phyloP scores from a whole-genome alignment of 1,140 invertebrate genomes.

The Agrypnia vestita region DNA sequence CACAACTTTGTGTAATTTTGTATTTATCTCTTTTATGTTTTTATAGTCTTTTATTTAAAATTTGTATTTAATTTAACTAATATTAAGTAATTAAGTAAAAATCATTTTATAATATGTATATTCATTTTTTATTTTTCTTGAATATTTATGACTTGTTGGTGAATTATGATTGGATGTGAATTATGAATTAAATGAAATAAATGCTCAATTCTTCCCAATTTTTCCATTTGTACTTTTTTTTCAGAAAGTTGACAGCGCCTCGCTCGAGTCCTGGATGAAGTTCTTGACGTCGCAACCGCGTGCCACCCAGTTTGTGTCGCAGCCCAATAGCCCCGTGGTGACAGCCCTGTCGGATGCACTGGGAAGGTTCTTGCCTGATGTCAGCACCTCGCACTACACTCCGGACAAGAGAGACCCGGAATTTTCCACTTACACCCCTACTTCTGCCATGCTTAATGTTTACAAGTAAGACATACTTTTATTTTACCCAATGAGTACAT shows the following conservation, averaged over 20 bases:
- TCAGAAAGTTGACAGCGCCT: constrained; percentile 83
- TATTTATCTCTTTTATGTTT: no score
- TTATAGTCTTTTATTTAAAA: no score
- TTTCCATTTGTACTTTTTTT: constrained; percentile 54
- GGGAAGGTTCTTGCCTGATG: constrained; percentile 83
- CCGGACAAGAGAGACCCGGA: constrained; percentile 93
- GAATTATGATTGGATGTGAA: no score
- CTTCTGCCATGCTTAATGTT: constrained; percentile 85
- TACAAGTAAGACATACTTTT: constrained; percentile 81
- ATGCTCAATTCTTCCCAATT: no score
- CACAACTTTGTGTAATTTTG: no score
- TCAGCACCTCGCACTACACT: constrained; percentile 79
- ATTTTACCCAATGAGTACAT: neutral
- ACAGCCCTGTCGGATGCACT: constrained; percentile 82
- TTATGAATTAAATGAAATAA: no score
- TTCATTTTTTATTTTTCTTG: no score
- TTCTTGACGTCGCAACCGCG: constrained; percentile 82
- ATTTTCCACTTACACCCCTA: constrained; percentile 91
- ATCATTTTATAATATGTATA: no score
- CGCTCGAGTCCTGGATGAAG: constrained; percentile 83
- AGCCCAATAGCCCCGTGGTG: constrained; percentile 75
- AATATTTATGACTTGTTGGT: no score
- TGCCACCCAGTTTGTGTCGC: constrained; percentile 75
- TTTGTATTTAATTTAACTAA: no score
- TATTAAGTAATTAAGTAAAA: no score